A percentile compares a stretch with the other conserved stretches of the same genome.
phyloP scores from a whole-genome alignment of 2,113 vertebrate genomes.

The Phyllostomus discolor region DNA sequence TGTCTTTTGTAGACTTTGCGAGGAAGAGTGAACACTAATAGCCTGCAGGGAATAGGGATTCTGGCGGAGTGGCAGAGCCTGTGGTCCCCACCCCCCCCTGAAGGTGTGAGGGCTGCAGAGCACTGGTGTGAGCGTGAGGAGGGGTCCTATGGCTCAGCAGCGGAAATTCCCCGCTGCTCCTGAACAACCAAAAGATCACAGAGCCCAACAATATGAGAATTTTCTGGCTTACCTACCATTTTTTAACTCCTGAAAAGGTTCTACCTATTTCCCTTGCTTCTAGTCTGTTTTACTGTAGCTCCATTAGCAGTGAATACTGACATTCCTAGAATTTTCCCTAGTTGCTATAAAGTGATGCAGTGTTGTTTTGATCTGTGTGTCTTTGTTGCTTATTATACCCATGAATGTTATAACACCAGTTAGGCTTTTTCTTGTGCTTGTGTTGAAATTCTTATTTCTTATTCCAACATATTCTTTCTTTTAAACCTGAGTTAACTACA shows the following conservation, averaged over 20 bases:
- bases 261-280: neutral
- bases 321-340: neutral
- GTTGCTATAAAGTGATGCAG: neutral
- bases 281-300: neutral
- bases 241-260: neutral
- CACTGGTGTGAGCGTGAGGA: neutral
- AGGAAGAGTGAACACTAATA: neutral
- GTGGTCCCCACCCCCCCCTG: neutral
- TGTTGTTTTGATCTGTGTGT: neutral
- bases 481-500: neutral
- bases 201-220: neutral
- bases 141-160: neutral
- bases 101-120: neutral
- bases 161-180: neutral
- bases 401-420: neutral
- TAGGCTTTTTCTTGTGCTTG: neutral
- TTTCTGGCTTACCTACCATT: neutral
- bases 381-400: neutral
- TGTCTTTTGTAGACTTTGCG: neutral
- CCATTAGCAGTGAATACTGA: neutral
- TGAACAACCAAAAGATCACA: neutral
- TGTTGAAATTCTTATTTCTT: neutral
- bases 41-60: neutral
- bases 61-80: neutral
- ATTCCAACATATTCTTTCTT: neutral